Evolutionary conservation across 2,888 invertebrate genomes (phyloP), one percentile per base, ranked within the genome.

Genomic region (Ariolimax columbianus): DNA sequence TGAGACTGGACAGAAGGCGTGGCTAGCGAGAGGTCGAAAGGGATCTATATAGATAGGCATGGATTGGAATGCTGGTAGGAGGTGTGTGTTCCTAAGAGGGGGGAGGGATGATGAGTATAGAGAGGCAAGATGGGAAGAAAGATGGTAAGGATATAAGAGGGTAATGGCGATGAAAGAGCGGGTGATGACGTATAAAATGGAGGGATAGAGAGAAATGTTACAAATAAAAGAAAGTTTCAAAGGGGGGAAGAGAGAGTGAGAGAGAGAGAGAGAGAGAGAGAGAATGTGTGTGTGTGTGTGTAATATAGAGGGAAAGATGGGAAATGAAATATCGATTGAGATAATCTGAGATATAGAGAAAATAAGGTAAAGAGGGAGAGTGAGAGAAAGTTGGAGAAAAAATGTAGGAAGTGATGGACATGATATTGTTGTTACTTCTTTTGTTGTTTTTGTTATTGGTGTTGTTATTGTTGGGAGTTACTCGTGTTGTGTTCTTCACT

Each of bases 21-120:
- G 75, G 75, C 75, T 75, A 75, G 51, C 73, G 33, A 30, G 6
- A 19, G 33, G 1, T 26, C 33, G 1, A 0, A n/a, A 4, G 33
- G 4, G n/a, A 75, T 75, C 75, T 51, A 75, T 51, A 36, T 47
- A 75, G 47, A 51, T 75, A 75, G 75, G 7, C 30, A 73, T 14
- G 30, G 40, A 73, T 14, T 40, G 30, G 2, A 33, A 23, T 14
- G 73, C 30, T 33, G 17, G 75, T n/a, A 19, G 14, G 75, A 51
- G 75, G 51, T 33, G 33, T 51, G 19, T 17, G 33, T 17, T 51
- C 36, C 33, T 33, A 17, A 6, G 23, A 51, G 51, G 11, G 2
- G 0, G 23, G 38, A 40, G 0, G 38, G 72, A 0, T 30, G 17
- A 17, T n/a, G 30, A 33, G 6, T 4, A 11, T 6, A 40, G 4